Conservation (phyloP, 2,888 invertebrate species). For the Iselma pallidipennis region DNA sequence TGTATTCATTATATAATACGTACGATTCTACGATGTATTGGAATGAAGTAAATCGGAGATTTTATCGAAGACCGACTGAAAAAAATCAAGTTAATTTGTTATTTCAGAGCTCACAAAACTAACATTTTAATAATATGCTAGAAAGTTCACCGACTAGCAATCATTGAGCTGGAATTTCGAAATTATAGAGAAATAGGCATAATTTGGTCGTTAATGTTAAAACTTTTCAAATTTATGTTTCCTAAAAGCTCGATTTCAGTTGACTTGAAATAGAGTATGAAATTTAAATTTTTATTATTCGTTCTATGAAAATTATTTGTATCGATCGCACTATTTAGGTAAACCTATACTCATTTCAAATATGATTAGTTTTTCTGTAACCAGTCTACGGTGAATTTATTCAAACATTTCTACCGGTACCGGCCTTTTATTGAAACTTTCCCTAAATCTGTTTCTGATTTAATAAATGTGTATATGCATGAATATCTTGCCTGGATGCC, state of each 20-base stretch:
- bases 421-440: too few relatives aligned
- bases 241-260: neutral
- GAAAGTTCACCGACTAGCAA: neutral
- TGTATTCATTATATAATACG: too few relatives aligned
- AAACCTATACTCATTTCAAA: neutral
- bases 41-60: too few relatives aligned
- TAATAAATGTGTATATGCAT: neutral
- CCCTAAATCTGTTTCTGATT: neutral
- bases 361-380: neutral
- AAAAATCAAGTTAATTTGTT: too few relatives aligned
- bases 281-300: neutral
- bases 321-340: neutral
- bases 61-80: neutral
- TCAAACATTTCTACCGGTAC: neutral
- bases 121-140: too few relatives aligned
- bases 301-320: neutral
- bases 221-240: neutral
- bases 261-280: neutral
- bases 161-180: neutral
- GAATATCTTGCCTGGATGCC: neutral
- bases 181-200: neutral
- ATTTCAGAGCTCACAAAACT: too few relatives aligned
- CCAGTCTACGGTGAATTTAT: neutral
- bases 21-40: too few relatives aligned
- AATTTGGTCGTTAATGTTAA: neutral